phyloP scores from a whole-genome alignment of 2,888 invertebrate species.

The Metalampra italica region DNA sequence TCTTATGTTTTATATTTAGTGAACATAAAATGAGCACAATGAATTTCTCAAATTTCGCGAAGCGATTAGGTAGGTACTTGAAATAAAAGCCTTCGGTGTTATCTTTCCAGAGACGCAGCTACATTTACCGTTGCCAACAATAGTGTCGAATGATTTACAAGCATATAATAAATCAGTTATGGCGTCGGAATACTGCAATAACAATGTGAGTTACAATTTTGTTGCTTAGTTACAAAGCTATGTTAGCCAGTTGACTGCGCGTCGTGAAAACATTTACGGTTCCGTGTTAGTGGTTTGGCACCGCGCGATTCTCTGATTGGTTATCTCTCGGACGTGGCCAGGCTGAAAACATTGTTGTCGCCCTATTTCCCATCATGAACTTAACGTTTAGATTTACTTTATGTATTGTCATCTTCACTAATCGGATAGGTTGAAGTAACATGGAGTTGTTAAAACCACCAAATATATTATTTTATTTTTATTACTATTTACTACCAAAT shows the following conservation, averaged over 20 bases:
- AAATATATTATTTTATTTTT: too few species aligned
- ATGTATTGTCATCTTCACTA: too few species aligned
- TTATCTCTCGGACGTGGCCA: background rate
- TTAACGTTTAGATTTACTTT: too few species aligned
- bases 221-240: background rate
- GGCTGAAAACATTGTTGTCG: too few species aligned
- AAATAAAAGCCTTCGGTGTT: background rate
- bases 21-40: background rate
- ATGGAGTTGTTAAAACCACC: too few species aligned
- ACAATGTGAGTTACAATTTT: conserved; percentile 8
- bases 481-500: too few species aligned
- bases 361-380: too few species aligned
- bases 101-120: background rate
- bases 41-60: background rate
- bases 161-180: conserved; percentile 5
- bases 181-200: conserved; percentile 6
- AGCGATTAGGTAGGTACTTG: too few species aligned
- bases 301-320: background rate
- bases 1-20: background rate
- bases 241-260: background rate
- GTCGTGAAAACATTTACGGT: background rate
- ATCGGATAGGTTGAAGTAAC: too few species aligned
- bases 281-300: background rate
- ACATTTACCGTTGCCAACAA: conserved; percentile 6
- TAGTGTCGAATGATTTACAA: conserved; percentile 9